These are phyloP conservation scores for Dermochelys coriacea DNA, from an alignment of 2,797 vertebrate species.

Conservation along the genomic window DNA sequence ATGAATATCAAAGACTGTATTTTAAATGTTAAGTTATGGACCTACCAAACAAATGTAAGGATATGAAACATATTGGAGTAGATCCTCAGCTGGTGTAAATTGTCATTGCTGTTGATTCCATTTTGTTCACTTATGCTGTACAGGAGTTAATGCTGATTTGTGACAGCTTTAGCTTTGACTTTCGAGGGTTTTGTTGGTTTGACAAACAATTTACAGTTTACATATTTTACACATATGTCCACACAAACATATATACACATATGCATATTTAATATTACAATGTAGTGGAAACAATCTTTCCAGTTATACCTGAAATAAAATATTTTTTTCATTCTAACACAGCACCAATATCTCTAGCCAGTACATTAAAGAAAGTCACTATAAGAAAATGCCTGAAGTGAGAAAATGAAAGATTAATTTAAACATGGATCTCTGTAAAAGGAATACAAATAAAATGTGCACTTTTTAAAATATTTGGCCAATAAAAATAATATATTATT, in stretches of 20 bases:
- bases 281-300: background rate
- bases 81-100: background rate
- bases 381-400: background rate
- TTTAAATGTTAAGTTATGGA: background rate
- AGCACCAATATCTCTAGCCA: background rate
- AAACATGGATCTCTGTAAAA: background rate
- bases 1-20: background rate
- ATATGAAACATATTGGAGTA: background rate
- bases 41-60: background rate
- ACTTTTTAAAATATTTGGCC: conserved; percentile 1
- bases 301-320: conserved; percentile 22
- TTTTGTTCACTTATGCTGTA: background rate
- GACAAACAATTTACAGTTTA: background rate
- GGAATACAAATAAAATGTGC: background rate
- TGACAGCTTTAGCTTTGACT: background rate
- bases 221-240: background rate
- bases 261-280: background rate
- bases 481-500: conserved; percentile 40
- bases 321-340: background rate
- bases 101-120: background rate
- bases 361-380: background rate
- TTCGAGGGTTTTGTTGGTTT: background rate
- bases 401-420: background rate
- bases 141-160: background rate
- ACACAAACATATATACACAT: background rate